A percentile compares a stretch with the other conserved stretches of the same genome.
Evolutionary conservation across 2,888 invertebrate species (phyloP).

Genomic region (Campaea margaritaria): DNA sequence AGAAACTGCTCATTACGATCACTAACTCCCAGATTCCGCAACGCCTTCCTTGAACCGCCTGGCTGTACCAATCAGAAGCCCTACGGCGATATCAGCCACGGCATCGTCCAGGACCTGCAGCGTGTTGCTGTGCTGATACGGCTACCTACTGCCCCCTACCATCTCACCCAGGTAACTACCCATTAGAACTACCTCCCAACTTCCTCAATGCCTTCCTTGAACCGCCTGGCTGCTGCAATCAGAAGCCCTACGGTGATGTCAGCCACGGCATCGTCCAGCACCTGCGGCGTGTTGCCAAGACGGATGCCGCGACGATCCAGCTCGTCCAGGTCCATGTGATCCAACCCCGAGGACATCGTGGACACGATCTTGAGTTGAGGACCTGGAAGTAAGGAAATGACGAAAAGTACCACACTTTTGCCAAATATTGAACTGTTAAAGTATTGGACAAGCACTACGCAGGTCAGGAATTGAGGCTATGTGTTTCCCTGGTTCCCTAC

Average conservation of each 20-base stretch:
- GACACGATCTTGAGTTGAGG: slow-evolving; percentile 90
- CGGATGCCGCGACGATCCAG: slow-evolving; percentile 89
- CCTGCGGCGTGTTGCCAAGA: slow-evolving; percentile 92
- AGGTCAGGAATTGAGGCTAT: too few species aligned
- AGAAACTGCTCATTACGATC: too few species aligned
- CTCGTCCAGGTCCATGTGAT: slow-evolving; percentile 91
- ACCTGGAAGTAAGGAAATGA: slow-evolving; percentile 68
- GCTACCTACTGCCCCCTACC: too few species aligned
- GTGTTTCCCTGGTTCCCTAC: too few species aligned
- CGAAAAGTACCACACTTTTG: too few species aligned
- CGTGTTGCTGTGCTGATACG: slow-evolving; percentile 92
- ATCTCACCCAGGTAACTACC: too few species aligned
- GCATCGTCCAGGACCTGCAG: slow-evolving; percentile 90
- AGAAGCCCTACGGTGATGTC: slow-evolving; percentile 92
- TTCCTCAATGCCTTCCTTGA: slow-evolving; percentile 89
- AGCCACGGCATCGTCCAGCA: slow-evolving; percentile 91
- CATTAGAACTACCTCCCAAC: slow-evolving; percentile 82
- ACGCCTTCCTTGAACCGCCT: slow-evolving; percentile 92
- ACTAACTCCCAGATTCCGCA: slow-evolving; percentile 85
- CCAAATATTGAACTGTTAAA: too few species aligned
- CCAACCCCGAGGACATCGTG: slow-evolving; percentile 94
- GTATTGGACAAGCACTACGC: too few species aligned
- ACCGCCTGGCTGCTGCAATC: slow-evolving; percentile 90
- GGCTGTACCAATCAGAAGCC: slow-evolving; percentile 90
- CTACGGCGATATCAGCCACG: slow-evolving; percentile 93